Conservation (phyloP, 2,797 vertebrate species). For the Natrix natrix region DNA sequence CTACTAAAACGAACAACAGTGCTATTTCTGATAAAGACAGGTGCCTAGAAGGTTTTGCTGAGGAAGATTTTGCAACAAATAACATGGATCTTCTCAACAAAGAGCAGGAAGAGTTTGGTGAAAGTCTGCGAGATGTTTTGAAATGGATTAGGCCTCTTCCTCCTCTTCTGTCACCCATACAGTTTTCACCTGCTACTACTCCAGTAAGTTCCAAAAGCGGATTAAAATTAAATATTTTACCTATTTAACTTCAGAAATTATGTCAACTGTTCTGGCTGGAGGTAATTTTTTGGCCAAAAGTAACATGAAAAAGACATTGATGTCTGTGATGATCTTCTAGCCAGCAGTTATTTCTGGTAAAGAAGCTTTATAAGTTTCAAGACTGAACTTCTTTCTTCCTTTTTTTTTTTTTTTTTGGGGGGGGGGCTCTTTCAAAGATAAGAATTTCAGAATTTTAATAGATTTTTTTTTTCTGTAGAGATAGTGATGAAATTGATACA, state of each 20-base stretch:
- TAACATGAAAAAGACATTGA: neutral
- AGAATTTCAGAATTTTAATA: neutral
- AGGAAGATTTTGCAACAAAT: slow-evolving; percentile 10
- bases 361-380: neutral
- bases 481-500: neutral
- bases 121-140: slow-evolving; percentile 75
- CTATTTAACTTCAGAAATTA: neutral
- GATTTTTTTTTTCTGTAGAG: neutral
- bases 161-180: slow-evolving; percentile 85
- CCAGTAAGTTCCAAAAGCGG: slow-evolving; percentile 61
- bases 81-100: slow-evolving; percentile 11
- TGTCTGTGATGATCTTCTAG: neutral
- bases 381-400: neutral
- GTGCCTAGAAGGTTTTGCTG: neutral
- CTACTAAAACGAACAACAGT: neutral
- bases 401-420: too few species aligned
- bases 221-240: neutral
- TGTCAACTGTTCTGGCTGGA: neutral
- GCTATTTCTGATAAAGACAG: slow-evolving; percentile 15
- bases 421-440: neutral
- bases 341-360: neutral
- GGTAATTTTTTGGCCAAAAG: neutral
- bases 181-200: slow-evolving; percentile 49
- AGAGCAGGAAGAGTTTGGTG: slow-evolving; percentile 34
- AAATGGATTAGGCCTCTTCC: slow-evolving; percentile 79